Percentiles rank a stretch among this genome's conserved stretches.
Evolutionary conservation across 1,140 invertebrate species (phyloP).

Genomic region (Riptortus pedestris): DNA sequence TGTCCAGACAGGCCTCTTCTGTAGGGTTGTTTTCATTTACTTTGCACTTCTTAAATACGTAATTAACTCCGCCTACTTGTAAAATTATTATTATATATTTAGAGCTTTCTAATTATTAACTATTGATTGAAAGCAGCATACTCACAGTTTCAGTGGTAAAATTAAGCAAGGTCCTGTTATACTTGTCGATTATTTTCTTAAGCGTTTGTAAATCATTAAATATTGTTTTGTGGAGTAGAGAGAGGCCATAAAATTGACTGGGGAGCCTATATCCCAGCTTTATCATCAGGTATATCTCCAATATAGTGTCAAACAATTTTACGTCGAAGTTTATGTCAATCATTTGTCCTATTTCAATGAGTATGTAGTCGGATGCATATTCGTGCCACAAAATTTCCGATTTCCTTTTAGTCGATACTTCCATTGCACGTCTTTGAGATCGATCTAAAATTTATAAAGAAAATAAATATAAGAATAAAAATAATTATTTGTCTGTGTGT

Average conservation of each 20-base stretch:
- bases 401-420: too few relatives aligned
- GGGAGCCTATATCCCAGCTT: background rate
- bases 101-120: too few relatives aligned
- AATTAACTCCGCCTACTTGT: too few relatives aligned
- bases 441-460: too few relatives aligned
- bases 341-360: background rate
- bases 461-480: too few relatives aligned
- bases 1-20: too few relatives aligned
- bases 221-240: background rate
- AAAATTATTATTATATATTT: too few relatives aligned
- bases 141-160: background rate
- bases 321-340: constrained; percentile 1
- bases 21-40: too few relatives aligned
- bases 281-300: background rate
- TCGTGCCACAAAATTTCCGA: too few relatives aligned
- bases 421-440: too few relatives aligned
- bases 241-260: background rate
- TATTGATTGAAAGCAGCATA: background rate
- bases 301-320: background rate
- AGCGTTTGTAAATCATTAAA: background rate
- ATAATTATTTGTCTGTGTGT: too few relatives aligned
- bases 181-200: background rate
- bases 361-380: background rate
- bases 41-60: too few relatives aligned
- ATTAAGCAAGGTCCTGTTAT: background rate